These are phyloP conservation scores for Octomys mimax DNA, from an alignment of 2,797 vertebrate species.

Conservation along the genomic window DNA sequence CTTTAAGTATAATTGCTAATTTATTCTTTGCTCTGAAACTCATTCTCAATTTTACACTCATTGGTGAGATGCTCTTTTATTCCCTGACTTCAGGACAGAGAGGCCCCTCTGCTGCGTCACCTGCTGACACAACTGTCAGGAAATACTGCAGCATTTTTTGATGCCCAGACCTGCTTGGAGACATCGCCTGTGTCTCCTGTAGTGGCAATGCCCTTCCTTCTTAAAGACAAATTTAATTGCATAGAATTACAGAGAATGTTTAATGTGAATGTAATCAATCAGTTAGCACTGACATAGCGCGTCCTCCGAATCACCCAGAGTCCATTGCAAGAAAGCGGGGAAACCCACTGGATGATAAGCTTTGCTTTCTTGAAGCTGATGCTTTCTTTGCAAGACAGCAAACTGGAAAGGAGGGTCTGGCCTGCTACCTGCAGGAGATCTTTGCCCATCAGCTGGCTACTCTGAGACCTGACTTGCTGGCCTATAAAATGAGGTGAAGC, in stretches of 20 bases:
- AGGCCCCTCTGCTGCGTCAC: not conserved
- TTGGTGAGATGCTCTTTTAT: slow-evolving; percentile 39
- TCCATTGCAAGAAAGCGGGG: not conserved
- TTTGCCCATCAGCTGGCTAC: not conserved
- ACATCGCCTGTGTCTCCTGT: not conserved
- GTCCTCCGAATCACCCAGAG: not conserved
- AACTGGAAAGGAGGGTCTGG: not conserved
- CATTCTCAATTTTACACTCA: not conserved
- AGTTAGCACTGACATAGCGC: not conserved
- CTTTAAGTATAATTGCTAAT: slow-evolving; percentile 61
- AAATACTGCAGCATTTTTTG: not conserved
- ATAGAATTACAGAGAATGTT: not conserved
- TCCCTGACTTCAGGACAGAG: slow-evolving; percentile 45
- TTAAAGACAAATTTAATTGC: not conserved
- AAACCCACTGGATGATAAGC: not conserved
- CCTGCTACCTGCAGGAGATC: not conserved
- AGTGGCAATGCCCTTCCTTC: not conserved
- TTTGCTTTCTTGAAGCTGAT: not conserved
- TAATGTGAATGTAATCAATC: not conserved
- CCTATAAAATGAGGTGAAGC: not conserved
- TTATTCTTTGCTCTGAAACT: slow-evolving; percentile 22
- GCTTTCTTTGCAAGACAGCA: not conserved
- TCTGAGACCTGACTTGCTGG: not conserved
- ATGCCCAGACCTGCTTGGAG: not conserved
- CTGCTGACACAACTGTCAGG: slow-evolving; percentile 16